Evolutionary conservation across 2,797 vertebrate species (phyloP), one percentile per base, ranked within the genome.

Genomic region (Gobio occitaniae): DNA sequence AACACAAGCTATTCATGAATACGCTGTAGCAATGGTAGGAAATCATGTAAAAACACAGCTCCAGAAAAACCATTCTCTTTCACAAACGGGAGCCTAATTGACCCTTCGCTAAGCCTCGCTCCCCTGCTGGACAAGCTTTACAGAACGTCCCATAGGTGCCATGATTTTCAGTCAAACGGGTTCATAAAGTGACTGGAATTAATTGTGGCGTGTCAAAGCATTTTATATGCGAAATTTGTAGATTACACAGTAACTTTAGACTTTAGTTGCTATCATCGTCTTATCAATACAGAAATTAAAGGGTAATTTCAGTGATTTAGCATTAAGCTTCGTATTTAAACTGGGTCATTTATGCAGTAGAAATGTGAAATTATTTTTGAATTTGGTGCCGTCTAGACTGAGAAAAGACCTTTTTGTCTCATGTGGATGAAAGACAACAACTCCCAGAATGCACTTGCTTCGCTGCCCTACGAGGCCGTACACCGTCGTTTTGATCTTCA

Each of bases 61-160:
- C 4, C 3, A 16, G 21, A 56, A 71, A 54, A 44, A 44, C 3
- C 48, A 21, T 61, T 32, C 15, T 50, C 78, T 41, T 84, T 48
- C 52, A 74, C 56, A 71, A 54, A 70, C 17, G 38, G 13, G 61
- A 69, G 54, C 44, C 54, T 48, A 50, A 82, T 61, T 48, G 80
- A 82, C 54, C 59, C 41, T 12, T n/a, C 3, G 25, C 41, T 66
- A 79, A 65, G 59, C 41, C 47, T 17, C 0, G 0, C 21, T 65
- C n/a, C 59, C 16, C 25, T 44, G 10, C 61, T 50, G n/a, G 77
- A 79, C 17, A 32, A 66, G 77, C 41, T 29, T 63, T 65, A 32
- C 56, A 65, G 8, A 78, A 19, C 38, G 6, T 65, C 56, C 56
- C n/a, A 19, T 47, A 48, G 77, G 44, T 25, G 47, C 13, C 50